Evolutionary conservation across 2,113 vertebrate genomes (phyloP), one percentile per base, ranked within the genome.

Genomic region (Callionymus lyra): DNA sequence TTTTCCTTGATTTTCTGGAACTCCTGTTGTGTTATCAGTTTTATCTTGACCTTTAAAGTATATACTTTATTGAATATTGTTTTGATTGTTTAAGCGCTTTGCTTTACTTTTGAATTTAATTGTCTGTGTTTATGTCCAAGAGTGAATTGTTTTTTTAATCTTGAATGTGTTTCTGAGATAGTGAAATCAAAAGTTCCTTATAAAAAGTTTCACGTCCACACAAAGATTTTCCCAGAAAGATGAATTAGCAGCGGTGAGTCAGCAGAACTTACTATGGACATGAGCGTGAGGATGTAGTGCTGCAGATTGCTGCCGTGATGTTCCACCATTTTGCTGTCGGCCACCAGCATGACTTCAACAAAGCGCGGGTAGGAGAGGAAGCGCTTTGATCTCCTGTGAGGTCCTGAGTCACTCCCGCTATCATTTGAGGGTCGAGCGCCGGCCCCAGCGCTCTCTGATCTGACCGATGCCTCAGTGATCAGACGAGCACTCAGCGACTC

Each of bases 301-400:
- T 99, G 92, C 8, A 99, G 87, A 72, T 94, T 94, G 73, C 86
- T 83, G 73, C 93, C 88, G 1, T 99, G 95, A 79, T 94, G 91
- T 43, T 89, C 86, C 16, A 93, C 90, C 95, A 99, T 98, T 78
- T 87, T 96, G 80, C 81, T 90, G 84, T 98, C 95, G 42, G 93
- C 95, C 43, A 97, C 92, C 73, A 97, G 90, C 95, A 98, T 95
- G 75, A 95, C 92, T 77, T 99, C 94, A 63, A 99, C 92, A 68
- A 92, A 97, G 64, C 94, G 94, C 57, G 94, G 94, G 66, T 95
- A 97, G 64, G 94, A 98, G 47, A 99, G 79, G 72, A 97, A 99
- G 39, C 95, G 88, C 70, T 96, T 98, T 39, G 86, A 85, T 82
- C 94, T 88, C 69, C 77, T 88, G 74, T 85, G 91, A 61, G 78